phyloP scores from a whole-genome alignment of 2,888 invertebrate genomes.

The Tenthredo livida region DNA sequence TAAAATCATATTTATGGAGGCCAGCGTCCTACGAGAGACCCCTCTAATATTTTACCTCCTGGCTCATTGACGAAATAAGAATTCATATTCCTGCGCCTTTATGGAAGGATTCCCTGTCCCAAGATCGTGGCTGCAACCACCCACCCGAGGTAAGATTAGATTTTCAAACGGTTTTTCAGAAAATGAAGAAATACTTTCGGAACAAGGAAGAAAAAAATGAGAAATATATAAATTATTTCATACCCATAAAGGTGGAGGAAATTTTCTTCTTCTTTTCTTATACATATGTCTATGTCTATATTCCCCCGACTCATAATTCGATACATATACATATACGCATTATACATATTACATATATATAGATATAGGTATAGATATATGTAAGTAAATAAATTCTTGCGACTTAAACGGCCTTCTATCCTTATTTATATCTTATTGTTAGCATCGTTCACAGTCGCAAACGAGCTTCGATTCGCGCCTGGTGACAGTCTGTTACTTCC shows the following conservation, averaged over 20 bases:
- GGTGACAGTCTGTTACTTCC: constrained; percentile 53
- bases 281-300: not conserved
- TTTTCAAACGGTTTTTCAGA: constrained; percentile 43
- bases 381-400: constrained; percentile 40
- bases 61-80: constrained; percentile 73
- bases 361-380: no score
- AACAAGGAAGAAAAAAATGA: not conserved
- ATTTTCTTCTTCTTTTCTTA: not conserved
- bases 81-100: constrained; percentile 69
- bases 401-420: constrained; percentile 43
- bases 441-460: constrained; percentile 12
- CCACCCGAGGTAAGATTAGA: constrained; percentile 40
- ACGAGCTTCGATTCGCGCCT: constrained; percentile 47
- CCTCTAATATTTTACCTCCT: constrained; percentile 74
- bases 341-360: not conserved
- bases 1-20: constrained; percentile 71
- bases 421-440: constrained; percentile 50
- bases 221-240: not conserved
- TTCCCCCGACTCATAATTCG: not conserved
- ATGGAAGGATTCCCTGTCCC: constrained; percentile 39
- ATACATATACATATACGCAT: not conserved
- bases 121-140: not conserved
- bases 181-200: constrained; percentile 42
- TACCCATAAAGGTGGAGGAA: not conserved
- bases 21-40: constrained; percentile 48